Percentiles rank a stretch among this genome's conserved stretches.
phyloP scores from a whole-genome alignment of 2,797 vertebrate species.

The Lacerta agilis region DNA sequence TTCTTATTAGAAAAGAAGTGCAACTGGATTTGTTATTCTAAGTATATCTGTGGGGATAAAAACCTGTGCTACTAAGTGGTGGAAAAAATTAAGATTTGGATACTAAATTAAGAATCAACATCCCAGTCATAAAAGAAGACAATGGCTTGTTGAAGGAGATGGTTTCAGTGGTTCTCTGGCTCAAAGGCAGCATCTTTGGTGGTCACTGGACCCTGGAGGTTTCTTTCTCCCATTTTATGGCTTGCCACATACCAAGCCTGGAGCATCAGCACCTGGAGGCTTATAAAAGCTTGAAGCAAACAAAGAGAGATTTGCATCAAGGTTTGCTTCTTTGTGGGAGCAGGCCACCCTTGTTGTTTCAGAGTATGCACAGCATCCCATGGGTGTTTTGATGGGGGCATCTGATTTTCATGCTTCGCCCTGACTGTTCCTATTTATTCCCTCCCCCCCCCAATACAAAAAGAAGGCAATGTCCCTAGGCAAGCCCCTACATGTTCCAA shows the following conservation, averaged over 20 bases:
- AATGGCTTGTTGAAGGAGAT: background rate
- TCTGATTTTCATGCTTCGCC: background rate
- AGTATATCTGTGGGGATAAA: background rate
- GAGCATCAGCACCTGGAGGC: background rate
- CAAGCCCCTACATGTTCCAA: background rate
- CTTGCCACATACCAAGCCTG: background rate
- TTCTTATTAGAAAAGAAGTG: background rate
- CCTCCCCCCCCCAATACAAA: background rate
- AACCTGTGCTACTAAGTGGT: background rate
- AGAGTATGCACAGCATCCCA: background rate
- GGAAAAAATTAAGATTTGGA: background rate
- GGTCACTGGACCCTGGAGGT: background rate
- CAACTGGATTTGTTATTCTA: background rate
- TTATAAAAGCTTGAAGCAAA: background rate
- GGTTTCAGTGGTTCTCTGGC: background rate
- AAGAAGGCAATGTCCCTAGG: background rate
- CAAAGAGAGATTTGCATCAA: too few relatives aligned
- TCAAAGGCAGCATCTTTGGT: background rate
- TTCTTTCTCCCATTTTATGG: background rate
- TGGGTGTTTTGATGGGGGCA: background rate
- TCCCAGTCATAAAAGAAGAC: background rate
- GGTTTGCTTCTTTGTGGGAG: too few relatives aligned
- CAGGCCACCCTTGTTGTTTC: background rate
- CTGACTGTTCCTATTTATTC: background rate
- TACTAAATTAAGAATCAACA: background rate